These are phyloP conservation scores for Callocephalon fimbriatum DNA, from an alignment of 2,113 vertebrate genomes.

Conservation along the genomic window DNA sequence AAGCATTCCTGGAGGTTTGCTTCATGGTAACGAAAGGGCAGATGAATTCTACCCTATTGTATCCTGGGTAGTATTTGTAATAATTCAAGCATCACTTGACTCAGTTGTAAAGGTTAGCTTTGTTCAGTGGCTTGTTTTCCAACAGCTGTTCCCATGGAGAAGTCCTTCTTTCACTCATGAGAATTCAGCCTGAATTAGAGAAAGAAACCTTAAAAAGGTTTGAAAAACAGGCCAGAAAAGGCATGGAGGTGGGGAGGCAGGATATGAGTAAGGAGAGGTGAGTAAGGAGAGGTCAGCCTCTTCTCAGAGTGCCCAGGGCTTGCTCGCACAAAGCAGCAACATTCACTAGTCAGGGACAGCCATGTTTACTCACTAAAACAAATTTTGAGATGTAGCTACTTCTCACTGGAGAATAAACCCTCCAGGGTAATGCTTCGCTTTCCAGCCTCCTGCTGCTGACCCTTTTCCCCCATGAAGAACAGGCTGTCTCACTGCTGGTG, in stretches of 20 bases:
- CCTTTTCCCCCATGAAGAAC: not conserved
- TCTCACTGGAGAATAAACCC: not conserved
- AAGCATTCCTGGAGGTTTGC: not conserved
- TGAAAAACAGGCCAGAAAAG: slow-evolving; percentile 35
- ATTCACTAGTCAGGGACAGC: not conserved
- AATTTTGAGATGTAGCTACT: not conserved
- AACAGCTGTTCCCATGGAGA: slow-evolving; percentile 77
- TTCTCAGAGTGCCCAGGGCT: not conserved
- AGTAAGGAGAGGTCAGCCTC: slow-evolving; percentile 18
- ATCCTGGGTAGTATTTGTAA: slow-evolving; percentile 38
- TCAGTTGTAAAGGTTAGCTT: slow-evolving; percentile 71
- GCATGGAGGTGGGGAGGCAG: not conserved
- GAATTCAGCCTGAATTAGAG: slow-evolving; percentile 46
- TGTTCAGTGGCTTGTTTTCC: slow-evolving; percentile 58
- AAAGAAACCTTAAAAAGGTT: slow-evolving; percentile 2
- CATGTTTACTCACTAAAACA: not conserved
- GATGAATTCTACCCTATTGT: slow-evolving; percentile 43
- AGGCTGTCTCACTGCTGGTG: not conserved
- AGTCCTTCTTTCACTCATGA: slow-evolving; percentile 37
- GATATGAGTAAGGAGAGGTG: not conserved
- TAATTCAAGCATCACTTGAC: slow-evolving; percentile 67
- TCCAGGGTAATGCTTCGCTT: not conserved
- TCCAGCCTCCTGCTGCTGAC: not conserved
- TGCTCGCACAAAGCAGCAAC: not conserved
- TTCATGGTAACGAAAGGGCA: slow-evolving; percentile 29